Conservation (phyloP, 2,888 invertebrate species). For the Drosophila bunnanda region DNA sequence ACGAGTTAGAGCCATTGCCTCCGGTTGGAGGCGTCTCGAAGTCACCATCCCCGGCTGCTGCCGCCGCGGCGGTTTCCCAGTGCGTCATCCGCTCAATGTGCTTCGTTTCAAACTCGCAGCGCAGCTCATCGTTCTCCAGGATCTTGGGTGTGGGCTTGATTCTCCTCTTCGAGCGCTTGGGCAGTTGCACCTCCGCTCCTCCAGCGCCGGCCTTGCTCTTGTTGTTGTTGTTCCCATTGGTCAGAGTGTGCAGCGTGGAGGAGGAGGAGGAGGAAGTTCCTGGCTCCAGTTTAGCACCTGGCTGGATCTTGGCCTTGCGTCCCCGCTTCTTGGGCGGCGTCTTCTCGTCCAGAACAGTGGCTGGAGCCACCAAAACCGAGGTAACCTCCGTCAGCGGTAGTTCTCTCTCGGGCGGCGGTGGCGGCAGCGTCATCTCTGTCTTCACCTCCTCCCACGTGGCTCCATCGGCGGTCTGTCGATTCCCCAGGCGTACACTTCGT, state of each 20-base stretch:
- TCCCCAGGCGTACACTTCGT: conserved; percentile 82
- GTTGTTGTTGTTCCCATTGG: conserved; percentile 49
- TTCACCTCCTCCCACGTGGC: conserved; percentile 64
- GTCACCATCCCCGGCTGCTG: conserved; percentile 22
- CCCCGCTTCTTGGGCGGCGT: conserved; percentile 84
- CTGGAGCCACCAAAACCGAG: not conserved
- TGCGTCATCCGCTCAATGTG: conserved; percentile 86
- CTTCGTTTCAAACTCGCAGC: conserved; percentile 87
- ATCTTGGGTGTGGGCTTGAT: conserved; percentile 89
- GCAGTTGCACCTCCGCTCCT: conserved; percentile 49
- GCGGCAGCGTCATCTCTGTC: conserved; percentile 50
- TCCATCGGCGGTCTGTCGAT: conserved; percentile 66
- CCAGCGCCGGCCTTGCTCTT: conserved; percentile 36
- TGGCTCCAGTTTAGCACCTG: conserved; percentile 15
- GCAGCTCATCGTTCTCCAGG: conserved; percentile 88
- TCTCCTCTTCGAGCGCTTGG: conserved; percentile 86
- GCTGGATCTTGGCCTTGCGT: conserved; percentile 80
- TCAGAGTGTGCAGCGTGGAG: conserved; percentile 19
- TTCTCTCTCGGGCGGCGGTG: conserved; percentile 28
- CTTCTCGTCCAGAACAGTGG: conserved; percentile 69
- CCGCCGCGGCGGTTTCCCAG: conserved; percentile 62
- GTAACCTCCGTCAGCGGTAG: conserved; percentile 7
- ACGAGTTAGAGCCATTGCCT: conserved; percentile 54
- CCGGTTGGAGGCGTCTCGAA: conserved; percentile 72
- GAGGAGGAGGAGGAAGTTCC: conserved; percentile 23